A percentile compares a stretch with the other conserved stretches of the same genome.
Conservation (phyloP, 1,140 invertebrate species). For the Goniozus legneri region DNA sequence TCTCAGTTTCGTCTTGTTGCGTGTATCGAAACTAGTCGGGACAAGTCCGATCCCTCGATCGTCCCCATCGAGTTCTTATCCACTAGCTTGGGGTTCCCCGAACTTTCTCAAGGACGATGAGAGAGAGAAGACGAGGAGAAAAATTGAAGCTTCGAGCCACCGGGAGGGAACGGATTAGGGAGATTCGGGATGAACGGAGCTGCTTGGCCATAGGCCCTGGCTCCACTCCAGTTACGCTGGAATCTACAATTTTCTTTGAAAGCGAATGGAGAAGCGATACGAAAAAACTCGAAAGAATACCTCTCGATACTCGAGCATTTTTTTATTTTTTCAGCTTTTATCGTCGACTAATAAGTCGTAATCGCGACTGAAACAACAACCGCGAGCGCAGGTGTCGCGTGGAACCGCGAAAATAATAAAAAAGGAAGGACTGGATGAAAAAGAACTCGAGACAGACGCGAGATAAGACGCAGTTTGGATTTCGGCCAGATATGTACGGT, state of each 20-base stretch:
- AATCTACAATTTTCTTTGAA: slow-evolving; percentile 20
- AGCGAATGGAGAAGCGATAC: neutral
- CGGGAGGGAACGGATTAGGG: slow-evolving; percentile 3
- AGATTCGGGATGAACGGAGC: slow-evolving; percentile 2
- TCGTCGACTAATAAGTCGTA: neutral
- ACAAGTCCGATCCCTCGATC: too few species aligned
- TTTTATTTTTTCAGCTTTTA: too few species aligned
- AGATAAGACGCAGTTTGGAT: slow-evolving; percentile 16
- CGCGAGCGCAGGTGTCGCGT: neutral
- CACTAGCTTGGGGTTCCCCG: too few species aligned
- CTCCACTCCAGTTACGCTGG: slow-evolving; percentile 23
- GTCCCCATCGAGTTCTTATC: too few species aligned
- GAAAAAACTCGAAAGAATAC: neutral
- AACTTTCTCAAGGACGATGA: too few species aligned
- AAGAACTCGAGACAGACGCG: too few species aligned
- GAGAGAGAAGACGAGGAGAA: too few species aligned
- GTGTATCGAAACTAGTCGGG: too few species aligned
- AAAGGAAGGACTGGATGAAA: neutral
- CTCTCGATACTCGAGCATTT: neutral
- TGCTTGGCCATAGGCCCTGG: slow-evolving; percentile 28
- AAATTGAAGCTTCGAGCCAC: too few species aligned
- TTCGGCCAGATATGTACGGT: slow-evolving; percentile 23
- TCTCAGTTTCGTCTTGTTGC: too few species aligned
- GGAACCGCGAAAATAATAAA: too few species aligned
- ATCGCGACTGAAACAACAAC: slow-evolving; percentile 9